Conservation (phyloP, 2,113 vertebrate genomes). For the Cromileptes altivelis region DNA sequence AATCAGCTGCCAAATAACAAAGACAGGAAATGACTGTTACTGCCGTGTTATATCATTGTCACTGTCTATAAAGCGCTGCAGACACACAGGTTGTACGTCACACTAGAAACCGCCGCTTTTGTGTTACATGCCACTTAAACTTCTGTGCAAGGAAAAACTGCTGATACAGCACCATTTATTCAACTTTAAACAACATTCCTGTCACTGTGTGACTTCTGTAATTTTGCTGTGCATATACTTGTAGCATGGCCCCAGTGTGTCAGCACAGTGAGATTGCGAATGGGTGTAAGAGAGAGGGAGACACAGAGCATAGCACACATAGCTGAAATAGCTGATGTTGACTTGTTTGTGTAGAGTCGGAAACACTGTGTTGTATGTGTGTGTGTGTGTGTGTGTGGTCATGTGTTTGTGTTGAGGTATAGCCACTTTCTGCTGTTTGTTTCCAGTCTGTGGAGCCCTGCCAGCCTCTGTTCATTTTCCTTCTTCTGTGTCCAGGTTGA, state of each 20-base stretch:
- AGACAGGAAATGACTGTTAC: too few species aligned
- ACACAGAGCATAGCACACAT: slow-evolving; percentile 47
- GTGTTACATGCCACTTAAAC: background rate
- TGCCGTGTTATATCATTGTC: too few species aligned
- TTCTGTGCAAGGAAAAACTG: background rate
- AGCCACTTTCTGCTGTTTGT: slow-evolving; percentile 44
- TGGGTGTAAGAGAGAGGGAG: background rate
- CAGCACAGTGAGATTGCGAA: slow-evolving; percentile 4
- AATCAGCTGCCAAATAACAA: too few species aligned
- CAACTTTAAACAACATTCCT: background rate
- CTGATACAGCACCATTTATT: too few species aligned
- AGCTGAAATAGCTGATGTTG: slow-evolving; percentile 50
- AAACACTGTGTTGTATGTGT: slow-evolving; percentile 23
- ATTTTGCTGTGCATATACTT: too few species aligned
- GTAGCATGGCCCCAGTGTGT: background rate
- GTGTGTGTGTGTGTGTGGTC: slow-evolving; percentile 30
- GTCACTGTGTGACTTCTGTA: background rate
- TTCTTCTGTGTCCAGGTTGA: background rate
- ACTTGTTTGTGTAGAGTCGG: slow-evolving; percentile 50
- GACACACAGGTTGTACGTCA: too few species aligned
- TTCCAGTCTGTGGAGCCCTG: slow-evolving; percentile 31
- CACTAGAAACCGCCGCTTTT: too few species aligned
- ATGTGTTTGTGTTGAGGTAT: slow-evolving; percentile 51
- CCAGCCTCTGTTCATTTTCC: slow-evolving; percentile 22
- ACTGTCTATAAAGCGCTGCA: too few species aligned